phyloP scores from a whole-genome alignment of 2,797 vertebrate species.

The Glossophaga mutica region DNA sequence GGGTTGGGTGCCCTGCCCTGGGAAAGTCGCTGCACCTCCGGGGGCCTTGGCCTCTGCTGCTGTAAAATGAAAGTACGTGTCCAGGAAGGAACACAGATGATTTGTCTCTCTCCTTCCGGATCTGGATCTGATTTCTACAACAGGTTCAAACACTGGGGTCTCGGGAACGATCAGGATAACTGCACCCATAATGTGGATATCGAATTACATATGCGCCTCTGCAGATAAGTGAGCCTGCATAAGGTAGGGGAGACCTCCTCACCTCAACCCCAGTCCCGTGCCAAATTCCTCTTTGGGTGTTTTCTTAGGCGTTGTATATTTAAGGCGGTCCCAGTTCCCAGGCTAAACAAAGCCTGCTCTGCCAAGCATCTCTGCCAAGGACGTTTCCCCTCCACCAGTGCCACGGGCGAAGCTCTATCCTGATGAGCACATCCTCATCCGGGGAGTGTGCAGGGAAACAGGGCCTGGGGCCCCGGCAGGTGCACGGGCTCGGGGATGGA shows the following conservation, averaged over 20 bases:
- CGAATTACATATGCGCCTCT: not conserved
- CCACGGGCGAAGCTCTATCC: fast-evolving
- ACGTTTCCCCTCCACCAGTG: not conserved
- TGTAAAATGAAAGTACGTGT: not conserved
- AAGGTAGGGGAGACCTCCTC: not conserved
- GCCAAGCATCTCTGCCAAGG: not conserved
- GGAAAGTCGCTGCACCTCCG: not conserved
- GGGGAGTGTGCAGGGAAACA: not conserved
- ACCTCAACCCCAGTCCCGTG: not conserved
- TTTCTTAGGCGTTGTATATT: not conserved
- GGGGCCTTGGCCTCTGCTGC: not conserved
- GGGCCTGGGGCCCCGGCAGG: not conserved
- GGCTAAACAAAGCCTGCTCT: not conserved
- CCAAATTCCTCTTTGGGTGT: not conserved
- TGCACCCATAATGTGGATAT: not conserved
- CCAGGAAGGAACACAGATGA: not conserved
- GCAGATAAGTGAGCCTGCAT: not conserved
- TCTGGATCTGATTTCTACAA: not conserved
- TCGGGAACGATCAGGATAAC: not conserved
- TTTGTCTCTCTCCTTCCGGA: not conserved
- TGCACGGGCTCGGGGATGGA: not conserved
- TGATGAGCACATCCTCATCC: not conserved
- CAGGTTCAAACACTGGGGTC: not conserved
- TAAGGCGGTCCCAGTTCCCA: not conserved
- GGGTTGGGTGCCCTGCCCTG: not conserved